A percentile compares a stretch with the other conserved stretches of the same genome.
Evolutionary conservation across 2,113 vertebrate species (phyloP).

Genomic region (Phalacrocorax pelagicus): DNA sequence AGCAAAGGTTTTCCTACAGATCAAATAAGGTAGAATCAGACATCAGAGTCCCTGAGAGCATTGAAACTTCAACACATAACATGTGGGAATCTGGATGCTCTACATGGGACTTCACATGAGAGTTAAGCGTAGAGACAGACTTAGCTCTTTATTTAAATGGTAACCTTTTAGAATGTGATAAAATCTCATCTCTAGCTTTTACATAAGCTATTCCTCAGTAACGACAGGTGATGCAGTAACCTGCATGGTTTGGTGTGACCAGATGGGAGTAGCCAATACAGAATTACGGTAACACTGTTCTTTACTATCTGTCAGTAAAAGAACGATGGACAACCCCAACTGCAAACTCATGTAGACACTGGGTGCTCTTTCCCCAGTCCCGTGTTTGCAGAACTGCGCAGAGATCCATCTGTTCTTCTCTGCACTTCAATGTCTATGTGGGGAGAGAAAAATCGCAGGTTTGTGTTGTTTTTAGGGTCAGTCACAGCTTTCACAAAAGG

Average conservation of each 20-base stretch:
- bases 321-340: not conserved
- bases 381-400: not conserved
- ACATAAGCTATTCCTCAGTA: not conserved
- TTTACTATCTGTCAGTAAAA: not conserved
- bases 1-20: not conserved
- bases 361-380: not conserved
- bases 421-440: not conserved
- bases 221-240: not conserved
- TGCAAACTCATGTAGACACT: not conserved
- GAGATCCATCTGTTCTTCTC: not conserved
- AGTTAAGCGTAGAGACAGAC: not conserved
- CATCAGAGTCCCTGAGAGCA: not conserved
- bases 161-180: not conserved
- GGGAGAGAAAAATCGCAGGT: not conserved
- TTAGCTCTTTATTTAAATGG: not conserved
- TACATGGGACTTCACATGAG: not conserved
- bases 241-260: not conserved
- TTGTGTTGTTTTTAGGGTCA: not conserved
- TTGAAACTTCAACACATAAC: not conserved
- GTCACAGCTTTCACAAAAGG: not conserved
- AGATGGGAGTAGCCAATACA: not conserved
- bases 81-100: not conserved
- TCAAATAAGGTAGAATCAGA: not conserved
- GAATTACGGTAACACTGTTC: not conserved
- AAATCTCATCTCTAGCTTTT: not conserved